These are phyloP conservation scores for Drosophila littoralis DNA, from an alignment of 1,140 invertebrate genomes.

Conservation along the genomic window DNA sequence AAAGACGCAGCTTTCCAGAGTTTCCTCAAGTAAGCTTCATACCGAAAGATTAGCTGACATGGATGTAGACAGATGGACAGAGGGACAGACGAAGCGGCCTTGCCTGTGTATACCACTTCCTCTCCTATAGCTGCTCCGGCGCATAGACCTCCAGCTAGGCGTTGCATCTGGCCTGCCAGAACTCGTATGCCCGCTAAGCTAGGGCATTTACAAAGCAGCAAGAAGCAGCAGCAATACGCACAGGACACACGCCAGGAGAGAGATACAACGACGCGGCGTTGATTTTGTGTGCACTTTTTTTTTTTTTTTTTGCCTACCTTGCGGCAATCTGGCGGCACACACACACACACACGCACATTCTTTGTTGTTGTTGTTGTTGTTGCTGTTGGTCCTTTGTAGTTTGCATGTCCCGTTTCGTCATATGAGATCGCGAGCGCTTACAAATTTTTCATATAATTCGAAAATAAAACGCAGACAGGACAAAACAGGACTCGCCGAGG, in stretches of 20 bases:
- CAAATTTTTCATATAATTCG: constrained; percentile 78
- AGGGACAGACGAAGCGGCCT: too few species aligned
- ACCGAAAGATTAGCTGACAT: too few species aligned
- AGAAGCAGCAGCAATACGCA: constrained; percentile 50
- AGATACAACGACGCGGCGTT: constrained; percentile 67
- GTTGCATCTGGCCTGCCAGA: too few species aligned
- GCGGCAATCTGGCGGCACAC: constrained; percentile 71
- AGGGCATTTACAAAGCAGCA: background rate
- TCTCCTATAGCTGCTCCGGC: too few species aligned
- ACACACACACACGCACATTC: constrained; percentile 38
- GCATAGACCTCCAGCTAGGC: too few species aligned
- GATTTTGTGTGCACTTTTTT: constrained; percentile 78
- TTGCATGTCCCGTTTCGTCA: constrained; percentile 81
- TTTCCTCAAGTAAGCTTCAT: too few species aligned
- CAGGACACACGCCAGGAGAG: constrained; percentile 38
- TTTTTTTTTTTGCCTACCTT: constrained; percentile 62
- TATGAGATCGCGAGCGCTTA: constrained; percentile 77
- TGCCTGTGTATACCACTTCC: too few species aligned
- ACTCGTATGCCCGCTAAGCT: too few species aligned
- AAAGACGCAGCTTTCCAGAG: too few species aligned
- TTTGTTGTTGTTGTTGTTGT: constrained; percentile 44
- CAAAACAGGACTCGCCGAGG: constrained; percentile 21
- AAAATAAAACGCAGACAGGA: constrained; percentile 50
- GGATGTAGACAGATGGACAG: too few species aligned
- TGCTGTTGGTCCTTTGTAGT: constrained; percentile 73